phyloP scores from a whole-genome alignment of 2,113 vertebrate genomes.

The Scomber scombrus region DNA sequence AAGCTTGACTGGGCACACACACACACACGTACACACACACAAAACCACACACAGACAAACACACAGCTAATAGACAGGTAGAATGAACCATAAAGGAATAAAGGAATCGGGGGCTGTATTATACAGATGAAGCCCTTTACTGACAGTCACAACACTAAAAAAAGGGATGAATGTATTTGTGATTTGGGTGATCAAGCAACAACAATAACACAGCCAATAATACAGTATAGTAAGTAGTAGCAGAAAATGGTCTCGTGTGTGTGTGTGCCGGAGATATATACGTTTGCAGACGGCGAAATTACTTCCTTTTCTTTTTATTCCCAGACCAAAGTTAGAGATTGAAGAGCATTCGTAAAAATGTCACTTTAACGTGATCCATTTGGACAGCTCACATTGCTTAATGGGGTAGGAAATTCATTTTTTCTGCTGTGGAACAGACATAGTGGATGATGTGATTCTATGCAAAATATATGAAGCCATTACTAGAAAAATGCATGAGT shows the following conservation, averaged over 20 bases:
- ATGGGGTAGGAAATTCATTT: slow-evolving; percentile 81
- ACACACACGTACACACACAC: slow-evolving; percentile 8
- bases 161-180: slow-evolving; percentile 45
- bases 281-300: slow-evolving; percentile 19
- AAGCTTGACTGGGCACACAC: slow-evolving; percentile 79
- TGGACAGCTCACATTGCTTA: slow-evolving; percentile 80
- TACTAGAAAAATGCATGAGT: slow-evolving; percentile 75
- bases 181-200: slow-evolving; percentile 50
- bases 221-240: slow-evolving; percentile 2
- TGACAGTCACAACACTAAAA: slow-evolving; percentile 50
- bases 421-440: slow-evolving; percentile 72
- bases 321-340: slow-evolving; percentile 73
- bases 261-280: neutral
- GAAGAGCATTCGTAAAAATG: slow-evolving; percentile 80
- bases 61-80: slow-evolving; percentile 72
- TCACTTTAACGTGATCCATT: slow-evolving; percentile 75
- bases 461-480: slow-evolving; percentile 83
- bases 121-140: slow-evolving; percentile 60
- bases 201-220: slow-evolving; percentile 41
- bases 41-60: slow-evolving; percentile 42
- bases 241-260: neutral
- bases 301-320: slow-evolving; percentile 56
- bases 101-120: slow-evolving; percentile 75
- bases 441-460: slow-evolving; percentile 77
- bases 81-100: slow-evolving; percentile 74